Conservation (phyloP, 2,888 invertebrate species). For the Scaptodrosophila latifasciaeformis region DNA sequence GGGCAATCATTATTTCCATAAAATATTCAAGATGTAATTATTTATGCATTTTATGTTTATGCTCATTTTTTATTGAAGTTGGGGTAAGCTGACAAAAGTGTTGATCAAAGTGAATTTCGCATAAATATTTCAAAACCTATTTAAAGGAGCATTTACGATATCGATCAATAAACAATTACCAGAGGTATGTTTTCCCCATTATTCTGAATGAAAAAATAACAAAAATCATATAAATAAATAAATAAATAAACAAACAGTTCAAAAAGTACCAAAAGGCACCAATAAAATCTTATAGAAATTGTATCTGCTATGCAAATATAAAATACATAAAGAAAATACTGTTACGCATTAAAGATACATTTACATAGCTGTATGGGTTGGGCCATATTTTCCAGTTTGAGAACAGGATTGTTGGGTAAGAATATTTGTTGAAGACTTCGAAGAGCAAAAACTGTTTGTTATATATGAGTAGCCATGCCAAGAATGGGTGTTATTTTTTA, state of each 20-base stretch:
- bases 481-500: background rate
- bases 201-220: conserved; percentile 10
- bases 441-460: background rate
- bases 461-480: conserved; percentile 1
- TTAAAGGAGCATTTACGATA: conserved; percentile 44
- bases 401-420: conserved; percentile 3
- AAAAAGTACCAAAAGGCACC: conserved; percentile 1
- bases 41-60: conserved; percentile 2
- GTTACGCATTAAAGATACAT: conserved; percentile 40
- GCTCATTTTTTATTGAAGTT: background rate
- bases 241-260: conserved; percentile 19
- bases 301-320: conserved; percentile 38
- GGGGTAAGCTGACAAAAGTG: conserved; percentile 32
- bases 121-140: conserved; percentile 34
- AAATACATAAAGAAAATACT: conserved; percentile 15
- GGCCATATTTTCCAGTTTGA: too few species aligned
- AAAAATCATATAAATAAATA: conserved; percentile 40
- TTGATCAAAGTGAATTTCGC: conserved; percentile 30
- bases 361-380: conserved; percentile 21
- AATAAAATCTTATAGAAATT: conserved; percentile 32
- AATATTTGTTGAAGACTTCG: too few species aligned
- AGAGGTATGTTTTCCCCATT: conserved; percentile 11
- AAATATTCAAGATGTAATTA: conserved; percentile 5
- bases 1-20: background rate
- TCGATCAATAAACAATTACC: conserved; percentile 66